Evolutionary conservation across 2,113 vertebrate species (phyloP).

Genomic region (Centrocercus urophasianus): DNA sequence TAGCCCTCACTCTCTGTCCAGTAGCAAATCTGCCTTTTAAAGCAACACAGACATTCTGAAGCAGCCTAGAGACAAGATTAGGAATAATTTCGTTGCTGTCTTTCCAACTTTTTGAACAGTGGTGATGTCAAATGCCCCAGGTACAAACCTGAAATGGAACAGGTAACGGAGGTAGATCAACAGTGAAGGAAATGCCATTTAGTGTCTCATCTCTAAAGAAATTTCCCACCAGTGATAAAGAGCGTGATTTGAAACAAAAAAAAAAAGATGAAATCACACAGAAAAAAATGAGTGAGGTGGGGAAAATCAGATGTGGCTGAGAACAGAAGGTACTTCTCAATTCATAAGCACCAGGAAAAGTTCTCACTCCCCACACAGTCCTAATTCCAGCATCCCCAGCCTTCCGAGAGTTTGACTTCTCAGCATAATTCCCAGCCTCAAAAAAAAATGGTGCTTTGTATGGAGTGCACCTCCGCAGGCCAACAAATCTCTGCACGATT

Average conservation of each 20-base stretch:
- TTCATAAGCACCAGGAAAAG: neutral
- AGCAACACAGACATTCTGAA: neutral
- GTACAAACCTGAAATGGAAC: neutral
- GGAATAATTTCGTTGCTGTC: neutral
- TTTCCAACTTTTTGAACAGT: neutral
- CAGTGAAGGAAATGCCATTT: neutral
- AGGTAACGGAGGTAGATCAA: neutral
- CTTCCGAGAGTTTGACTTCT: neutral
- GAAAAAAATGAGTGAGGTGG: neutral
- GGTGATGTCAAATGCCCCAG: neutral
- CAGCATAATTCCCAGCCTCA: neutral
- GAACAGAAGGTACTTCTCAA: neutral
- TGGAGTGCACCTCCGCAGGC: neutral
- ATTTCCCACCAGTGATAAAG: neutral
- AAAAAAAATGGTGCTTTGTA: neutral
- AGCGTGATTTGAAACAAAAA: neutral
- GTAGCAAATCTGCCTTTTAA: neutral
- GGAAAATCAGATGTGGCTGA: neutral
- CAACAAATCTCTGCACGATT: neutral
- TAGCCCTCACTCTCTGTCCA: neutral
- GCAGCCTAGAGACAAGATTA: neutral
- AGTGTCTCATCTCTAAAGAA: neutral
- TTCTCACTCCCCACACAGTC: fast-evolving
- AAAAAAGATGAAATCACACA: neutral
- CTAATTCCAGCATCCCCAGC: neutral